Percentiles rank a stretch among this genome's conserved stretches.
Conservation (phyloP, 1,140 invertebrate genomes). For the Stenopsyche tienmushanensis region DNA sequence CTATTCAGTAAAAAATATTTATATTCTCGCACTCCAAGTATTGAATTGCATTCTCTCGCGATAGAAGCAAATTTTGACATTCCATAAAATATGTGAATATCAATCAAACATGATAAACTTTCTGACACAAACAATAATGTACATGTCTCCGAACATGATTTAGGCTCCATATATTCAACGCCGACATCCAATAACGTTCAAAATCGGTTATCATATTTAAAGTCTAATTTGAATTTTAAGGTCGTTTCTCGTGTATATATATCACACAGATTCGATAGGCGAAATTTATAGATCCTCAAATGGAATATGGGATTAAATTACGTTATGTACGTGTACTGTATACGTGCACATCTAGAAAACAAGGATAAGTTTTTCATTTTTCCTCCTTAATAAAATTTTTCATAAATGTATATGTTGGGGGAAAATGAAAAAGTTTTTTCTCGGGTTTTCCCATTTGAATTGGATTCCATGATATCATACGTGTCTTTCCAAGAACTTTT, state of each 20-base stretch:
- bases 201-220: not conserved
- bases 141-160: not conserved
- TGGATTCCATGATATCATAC: too few relatives aligned
- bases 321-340: too few relatives aligned
- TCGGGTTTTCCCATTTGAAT: too few relatives aligned
- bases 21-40: not conserved
- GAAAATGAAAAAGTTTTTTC: too few relatives aligned
- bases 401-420: too few relatives aligned
- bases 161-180: not conserved
- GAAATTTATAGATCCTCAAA: not conserved
- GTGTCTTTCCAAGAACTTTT: too few relatives aligned
- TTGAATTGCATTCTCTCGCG: not conserved
- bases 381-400: too few relatives aligned
- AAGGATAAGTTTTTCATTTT: too few relatives aligned
- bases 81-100: not conserved
- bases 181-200: not conserved
- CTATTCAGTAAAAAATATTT: not conserved
- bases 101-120: not conserved
- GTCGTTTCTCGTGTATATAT: not conserved
- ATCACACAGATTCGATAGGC: not conserved
- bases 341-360: too few relatives aligned
- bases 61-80: not conserved
- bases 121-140: not conserved
- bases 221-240: not conserved
- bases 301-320: too few relatives aligned